Evolutionary conservation across 2,113 vertebrate genomes (phyloP).

Genomic region (Notarius lentiginosus): DNA sequence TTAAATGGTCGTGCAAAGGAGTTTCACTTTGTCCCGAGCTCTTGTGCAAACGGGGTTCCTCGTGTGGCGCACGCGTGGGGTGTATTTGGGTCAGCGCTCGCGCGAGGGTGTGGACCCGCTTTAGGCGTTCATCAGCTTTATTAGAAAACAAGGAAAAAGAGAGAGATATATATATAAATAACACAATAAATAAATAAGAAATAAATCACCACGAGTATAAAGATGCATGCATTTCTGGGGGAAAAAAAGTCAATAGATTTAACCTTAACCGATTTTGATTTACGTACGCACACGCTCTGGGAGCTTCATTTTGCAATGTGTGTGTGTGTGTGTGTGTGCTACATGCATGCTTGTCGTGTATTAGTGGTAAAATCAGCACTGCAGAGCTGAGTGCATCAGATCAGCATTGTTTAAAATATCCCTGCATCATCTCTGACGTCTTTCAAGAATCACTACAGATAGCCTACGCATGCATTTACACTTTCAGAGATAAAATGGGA

Average conservation of each 20-base stretch:
- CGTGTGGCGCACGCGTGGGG: background rate
- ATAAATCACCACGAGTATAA: background rate
- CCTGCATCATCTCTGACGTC: slow-evolving; percentile 49
- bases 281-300: background rate
- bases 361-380: background rate
- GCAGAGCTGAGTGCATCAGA: slow-evolving; percentile 32
- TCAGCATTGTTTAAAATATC: slow-evolving; percentile 29
- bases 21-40: background rate
- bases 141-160: too few species aligned
- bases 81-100: slow-evolving; percentile 64
- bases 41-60: background rate
- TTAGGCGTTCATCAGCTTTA: slow-evolving; percentile 15
- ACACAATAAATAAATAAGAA: too few species aligned
- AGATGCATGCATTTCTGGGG: background rate
- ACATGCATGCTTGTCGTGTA: background rate
- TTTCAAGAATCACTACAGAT: background rate
- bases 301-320: background rate
- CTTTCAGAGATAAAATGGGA: background rate
- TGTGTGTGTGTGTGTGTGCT: background rate
- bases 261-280: background rate
- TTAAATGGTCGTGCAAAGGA: background rate
- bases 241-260: background rate
- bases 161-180: too few species aligned
- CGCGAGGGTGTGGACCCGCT: slow-evolving; percentile 57
- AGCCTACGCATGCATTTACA: background rate